Evolutionary conservation across 37 sponge, comb jelly and placozoan species (phyloP), one percentile per base, ranked within the genome.

Genomic region (Hormiphora californensis): DNA sequence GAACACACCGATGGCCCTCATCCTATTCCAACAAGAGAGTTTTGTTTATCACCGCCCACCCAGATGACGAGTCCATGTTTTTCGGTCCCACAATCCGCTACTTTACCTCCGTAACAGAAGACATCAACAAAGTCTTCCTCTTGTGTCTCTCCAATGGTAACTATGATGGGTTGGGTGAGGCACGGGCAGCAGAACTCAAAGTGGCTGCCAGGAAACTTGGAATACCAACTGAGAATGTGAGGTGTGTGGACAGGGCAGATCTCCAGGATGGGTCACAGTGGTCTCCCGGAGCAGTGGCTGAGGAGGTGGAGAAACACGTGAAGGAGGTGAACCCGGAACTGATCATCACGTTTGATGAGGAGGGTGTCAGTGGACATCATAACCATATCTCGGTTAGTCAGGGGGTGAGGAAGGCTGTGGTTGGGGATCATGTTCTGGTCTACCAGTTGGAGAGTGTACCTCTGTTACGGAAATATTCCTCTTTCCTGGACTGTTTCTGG

Each of bases 1-100:
- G 81, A 4, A 73, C 81, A 25, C 39, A 33, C 7, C 81, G 81
- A 43, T 73, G 81, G 81, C 86, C 86, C 27, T 38, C 57, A 22
- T 59, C 86, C 4, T 86, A 86, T 54, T 44, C 40, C 28, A 38
- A 49, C 55, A 63, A 87, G 3, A 73, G 41, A 31, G 68, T 90
- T 11, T 63, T 96, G 23, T 89, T 94, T 65, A 88, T 94, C 51
- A 93, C 89, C 12, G 92, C 95, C 7, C 95, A 94, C 69, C 98
- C 98, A 27, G 98, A 98, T 86, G 99, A 98, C 85, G 99, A 98
- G 57, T 94, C 91, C 78, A 95, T 95, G 95, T 98, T 98, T 69
- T 98, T 98, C 78, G 93, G 92, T 9, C 99, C 99, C 32, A 86
- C 90, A 11, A 86, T 93, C 55, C 78, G 91, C 15, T 39, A 90